phyloP scores from a whole-genome alignment of 2,888 invertebrate species.

The Cephus rjabovi region DNA sequence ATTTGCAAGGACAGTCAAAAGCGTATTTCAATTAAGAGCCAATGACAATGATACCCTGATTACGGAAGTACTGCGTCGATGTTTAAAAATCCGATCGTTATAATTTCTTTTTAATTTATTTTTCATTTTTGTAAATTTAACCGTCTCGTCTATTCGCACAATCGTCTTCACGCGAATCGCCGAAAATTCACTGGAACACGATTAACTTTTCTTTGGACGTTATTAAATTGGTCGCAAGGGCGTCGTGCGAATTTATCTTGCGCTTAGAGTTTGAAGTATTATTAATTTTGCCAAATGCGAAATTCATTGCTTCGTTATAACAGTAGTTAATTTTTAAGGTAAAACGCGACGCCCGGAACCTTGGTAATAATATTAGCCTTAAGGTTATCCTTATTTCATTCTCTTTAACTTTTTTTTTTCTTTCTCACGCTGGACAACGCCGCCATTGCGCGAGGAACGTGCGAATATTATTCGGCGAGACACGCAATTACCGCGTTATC shows the following conservation, averaged over 20 bases:
- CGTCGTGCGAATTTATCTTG: not conserved
- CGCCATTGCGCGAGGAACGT: not conserved
- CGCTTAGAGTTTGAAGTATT: not conserved
- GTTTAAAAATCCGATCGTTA: not conserved
- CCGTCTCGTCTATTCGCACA: not conserved
- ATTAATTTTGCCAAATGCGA: not conserved
- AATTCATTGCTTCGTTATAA: not conserved
- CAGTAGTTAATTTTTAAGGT: not conserved
- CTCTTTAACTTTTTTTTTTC: not conserved
- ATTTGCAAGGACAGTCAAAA: not conserved
- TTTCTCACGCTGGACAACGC: not conserved
- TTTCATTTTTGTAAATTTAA: not conserved
- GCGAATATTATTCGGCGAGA: not conserved
- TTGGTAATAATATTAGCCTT: not conserved
- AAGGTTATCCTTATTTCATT: not conserved
- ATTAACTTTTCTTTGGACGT: not conserved
- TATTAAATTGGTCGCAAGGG: not conserved
- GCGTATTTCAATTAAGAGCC: not conserved
- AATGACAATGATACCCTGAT: not conserved
- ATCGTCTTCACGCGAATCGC: not conserved
- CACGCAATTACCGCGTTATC: not conserved
- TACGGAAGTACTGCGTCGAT: not conserved
- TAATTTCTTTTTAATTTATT: not conserved
- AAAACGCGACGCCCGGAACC: not conserved
- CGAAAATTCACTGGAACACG: not conserved